phyloP scores from a whole-genome alignment of 64 coral and sea anemone genomes.

The Astreopora myriophthalma region DNA sequence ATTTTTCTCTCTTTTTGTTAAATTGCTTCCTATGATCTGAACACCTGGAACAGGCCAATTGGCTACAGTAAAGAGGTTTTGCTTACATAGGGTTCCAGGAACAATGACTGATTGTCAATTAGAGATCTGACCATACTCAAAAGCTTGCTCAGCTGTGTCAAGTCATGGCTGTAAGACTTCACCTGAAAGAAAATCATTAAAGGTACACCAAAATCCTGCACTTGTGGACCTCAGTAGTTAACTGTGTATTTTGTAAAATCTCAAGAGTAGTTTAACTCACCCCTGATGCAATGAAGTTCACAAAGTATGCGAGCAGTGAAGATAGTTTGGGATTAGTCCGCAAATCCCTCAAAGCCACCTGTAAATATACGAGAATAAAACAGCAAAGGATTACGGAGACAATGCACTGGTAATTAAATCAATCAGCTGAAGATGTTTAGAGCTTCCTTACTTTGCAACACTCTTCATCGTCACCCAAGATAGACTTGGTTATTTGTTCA shows the following conservation, averaged over 20 bases:
- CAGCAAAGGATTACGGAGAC: neutral
- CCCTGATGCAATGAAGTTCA: slow-evolving; percentile 87
- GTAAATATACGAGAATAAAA: neutral
- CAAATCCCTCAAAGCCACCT: slow-evolving; percentile 82
- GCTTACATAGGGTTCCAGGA: slow-evolving; percentile 92
- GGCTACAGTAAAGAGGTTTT: neutral
- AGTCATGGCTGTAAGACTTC: slow-evolving; percentile 86
- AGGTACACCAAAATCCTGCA: no score
- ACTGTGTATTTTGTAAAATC: neutral
- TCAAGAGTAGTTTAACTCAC: slow-evolving; percentile 29
- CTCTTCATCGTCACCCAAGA: slow-evolving; percentile 79
- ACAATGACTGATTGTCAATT: slow-evolving; percentile 81
- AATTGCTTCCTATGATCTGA: no score
- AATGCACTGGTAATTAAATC: neutral
- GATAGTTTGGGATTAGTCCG: slow-evolving; percentile 82
- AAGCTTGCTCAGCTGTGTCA: slow-evolving; percentile 75
- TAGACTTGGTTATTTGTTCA: slow-evolving; percentile 76
- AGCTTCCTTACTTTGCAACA: slow-evolving; percentile 58
- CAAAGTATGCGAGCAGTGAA: slow-evolving; percentile 83
- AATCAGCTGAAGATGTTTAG: neutral
- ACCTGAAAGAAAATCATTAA: no score
- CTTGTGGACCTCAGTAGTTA: no score
- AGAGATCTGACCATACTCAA: slow-evolving; percentile 79
- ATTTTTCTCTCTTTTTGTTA: no score
- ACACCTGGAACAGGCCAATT: no score